Base-by-base conservation (phyloP, 2,797 vertebrate genomes). In the Propithecus perrieri region DNA sequence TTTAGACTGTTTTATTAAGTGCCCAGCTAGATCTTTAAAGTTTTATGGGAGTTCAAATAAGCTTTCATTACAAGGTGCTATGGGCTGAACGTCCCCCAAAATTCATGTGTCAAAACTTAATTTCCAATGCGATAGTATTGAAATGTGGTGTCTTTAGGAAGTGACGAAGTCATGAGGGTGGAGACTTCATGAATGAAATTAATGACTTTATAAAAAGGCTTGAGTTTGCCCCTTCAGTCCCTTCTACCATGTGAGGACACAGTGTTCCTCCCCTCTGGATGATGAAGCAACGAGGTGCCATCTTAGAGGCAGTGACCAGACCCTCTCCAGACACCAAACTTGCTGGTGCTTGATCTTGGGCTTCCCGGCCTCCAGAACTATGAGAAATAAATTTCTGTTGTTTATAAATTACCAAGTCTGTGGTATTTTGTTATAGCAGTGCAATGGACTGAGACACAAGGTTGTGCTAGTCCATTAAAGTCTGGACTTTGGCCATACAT, bases 1-100 rank as follows among this genome's bases (percentile, higher is more conserved):
- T 61, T 95, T 88, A 92, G 55, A 81, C 35, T 75, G 12, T 53
- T 80, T 89, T 92, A 72, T 88, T 93, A 93, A 74, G 41, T 67
- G 38, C 18, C 92, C 46, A 63, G 14, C 4, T 86, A 93, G 35
- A 87, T 87, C 53, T 81, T 69, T 88, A 90, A 41, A 71, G 65
- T 26, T 91, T 91, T 84, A 87, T 15, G 17, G 43, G 13, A 95
- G 18, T 84, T 91, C n/a, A 80, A 89, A 46, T 74, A 75, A 78
- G n/a, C 74, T 87, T 89, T 84, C 48, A 33, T 92, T 71, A 78
- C 33, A 74, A 90, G 57, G 46, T 15, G 14, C 13, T 63, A 26
- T 79, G 53, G 30, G 74, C 14, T 91, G 33, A 86, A 57, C 4
- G 13, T 20, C 57, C 30, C 10, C 24, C 20, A 28, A 63, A 53